Conservation (phyloP, 2,797 vertebrate species). For the Numenius phaeopus region DNA sequence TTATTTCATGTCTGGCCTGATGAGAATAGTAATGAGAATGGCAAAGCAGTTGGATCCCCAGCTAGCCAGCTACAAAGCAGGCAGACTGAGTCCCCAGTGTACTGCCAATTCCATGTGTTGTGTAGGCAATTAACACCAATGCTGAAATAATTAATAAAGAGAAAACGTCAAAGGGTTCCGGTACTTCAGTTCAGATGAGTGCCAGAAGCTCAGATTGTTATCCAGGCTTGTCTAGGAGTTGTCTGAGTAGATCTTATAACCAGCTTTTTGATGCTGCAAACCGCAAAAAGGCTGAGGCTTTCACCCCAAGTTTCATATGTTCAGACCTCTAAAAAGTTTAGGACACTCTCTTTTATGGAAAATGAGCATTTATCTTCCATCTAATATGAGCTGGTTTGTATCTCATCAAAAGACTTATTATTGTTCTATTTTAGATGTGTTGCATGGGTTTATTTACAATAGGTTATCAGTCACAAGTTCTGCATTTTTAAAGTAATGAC, state of each 20-base stretch:
- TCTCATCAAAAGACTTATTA: not conserved
- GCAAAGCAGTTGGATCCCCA: not conserved
- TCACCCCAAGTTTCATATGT: rapidly evolving
- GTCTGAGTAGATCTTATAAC: not conserved
- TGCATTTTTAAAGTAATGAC: not conserved
- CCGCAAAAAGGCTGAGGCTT: not conserved
- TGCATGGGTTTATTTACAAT: not conserved
- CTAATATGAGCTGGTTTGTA: not conserved
- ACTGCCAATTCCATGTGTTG: not conserved
- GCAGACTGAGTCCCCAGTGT: conserved; percentile 5
- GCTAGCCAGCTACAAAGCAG: conserved; percentile 8
- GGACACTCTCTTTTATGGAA: not conserved
- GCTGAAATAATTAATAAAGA: conserved; percentile 50
- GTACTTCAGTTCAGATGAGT: not conserved
- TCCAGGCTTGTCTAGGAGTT: not conserved
- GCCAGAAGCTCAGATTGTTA: not conserved
- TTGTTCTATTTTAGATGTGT: not conserved
- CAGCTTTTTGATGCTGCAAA: not conserved
- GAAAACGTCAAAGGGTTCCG: conserved; percentile 1
- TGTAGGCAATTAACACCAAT: conserved; percentile 47
- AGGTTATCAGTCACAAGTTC: not conserved
- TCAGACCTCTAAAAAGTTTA: not conserved
- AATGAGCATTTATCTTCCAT: not conserved
- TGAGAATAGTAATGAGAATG: conserved; percentile 6
- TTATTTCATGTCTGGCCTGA: conserved; percentile 41